Evolutionary conservation across 2,113 vertebrate species (phyloP), one percentile per base, ranked within the genome.

Genomic region (Monopterus albus): DNA sequence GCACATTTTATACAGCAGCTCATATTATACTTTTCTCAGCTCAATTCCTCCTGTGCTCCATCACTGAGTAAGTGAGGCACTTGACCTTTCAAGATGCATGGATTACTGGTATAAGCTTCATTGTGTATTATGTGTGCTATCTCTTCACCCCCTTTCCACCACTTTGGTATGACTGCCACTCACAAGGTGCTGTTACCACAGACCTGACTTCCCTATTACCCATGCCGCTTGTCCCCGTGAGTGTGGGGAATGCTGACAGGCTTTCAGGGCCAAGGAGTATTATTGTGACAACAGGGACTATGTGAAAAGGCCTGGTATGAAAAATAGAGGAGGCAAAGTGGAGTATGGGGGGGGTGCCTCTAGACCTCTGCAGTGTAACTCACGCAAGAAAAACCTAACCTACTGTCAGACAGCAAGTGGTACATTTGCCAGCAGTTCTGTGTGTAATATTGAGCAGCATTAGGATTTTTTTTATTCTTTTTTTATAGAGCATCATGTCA

Each of bases 41-140:
- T 56, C 35, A 39, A 35, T 47, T 75, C 14, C 58, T 49, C 3
- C 2, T 33, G 13, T 36, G 31, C 40, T 49, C 50, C 42, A 26
- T 8, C 60, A 20, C 67, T 75, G 53, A 75, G 36, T 82, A 62
- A 51, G 49, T 62, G 64, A 63, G 65, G 72, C 67, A 79, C 65
- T 52, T 87, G 80, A 88, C 85, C 89, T 88, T 87, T 87, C 56
- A 64, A 75, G 45, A 71, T 59, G 63, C 79, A 86, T 80, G 61
- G 74, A 86, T 87, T 88, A 20, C 63, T 18, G 43, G 43, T 40
- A 43, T 58, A 67, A 64, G 70, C 64, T 49, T 65, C n/a, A 11
- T 52, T 69, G 70, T 62, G 67, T 67, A 72, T 81, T 50, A 82
- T 86, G n/a, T 81, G 85, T 58, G 74, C 64, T 53, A 14, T 6